A percentile compares a stretch with the other conserved stretches of the same genome.
Conservation (phyloP, 1,140 invertebrate species). For the Gryon sp. region DNA sequence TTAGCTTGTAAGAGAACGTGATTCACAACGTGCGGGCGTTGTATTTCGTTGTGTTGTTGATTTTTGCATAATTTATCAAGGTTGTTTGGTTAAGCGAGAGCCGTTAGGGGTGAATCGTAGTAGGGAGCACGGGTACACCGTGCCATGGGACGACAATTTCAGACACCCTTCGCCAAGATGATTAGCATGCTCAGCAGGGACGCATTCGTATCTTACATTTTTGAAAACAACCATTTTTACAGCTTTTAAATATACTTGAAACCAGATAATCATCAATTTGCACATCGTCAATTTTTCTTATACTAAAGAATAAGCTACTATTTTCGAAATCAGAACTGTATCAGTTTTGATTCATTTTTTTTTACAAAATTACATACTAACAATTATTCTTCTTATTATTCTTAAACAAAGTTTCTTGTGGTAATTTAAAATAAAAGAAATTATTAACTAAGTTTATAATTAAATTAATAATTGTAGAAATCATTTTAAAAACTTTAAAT, state of each 20-base stretch:
- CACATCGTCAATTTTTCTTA: background rate
- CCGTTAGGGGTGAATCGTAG: slow-evolving; percentile 71
- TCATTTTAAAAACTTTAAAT: no score
- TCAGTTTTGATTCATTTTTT: no score
- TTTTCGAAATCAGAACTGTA: no score
- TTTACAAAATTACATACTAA: no score
- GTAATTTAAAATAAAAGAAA: no score
- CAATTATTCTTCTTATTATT: no score
- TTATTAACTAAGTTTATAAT: no score
- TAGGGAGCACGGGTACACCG: slow-evolving; percentile 67
- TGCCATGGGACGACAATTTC: slow-evolving; percentile 74
- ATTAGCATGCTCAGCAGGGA: slow-evolving; percentile 74
- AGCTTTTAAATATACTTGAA: slow-evolving; percentile 13
- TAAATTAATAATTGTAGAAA: no score
- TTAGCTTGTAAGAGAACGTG: slow-evolving; percentile 16
- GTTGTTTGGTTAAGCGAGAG: slow-evolving; percentile 77
- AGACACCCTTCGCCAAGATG: slow-evolving; percentile 75
- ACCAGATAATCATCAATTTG: no score
- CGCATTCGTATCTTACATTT: slow-evolving; percentile 64
- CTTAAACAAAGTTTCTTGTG: no score
- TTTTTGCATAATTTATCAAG: slow-evolving; percentile 79
- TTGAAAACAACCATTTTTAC: slow-evolving; percentile 41
- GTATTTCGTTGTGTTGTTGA: slow-evolving; percentile 75
- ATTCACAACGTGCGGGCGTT: slow-evolving; percentile 63
- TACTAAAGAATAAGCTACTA: no score